A percentile compares a stretch with the other conserved stretches of the same genome.
Conservation (phyloP, 2,797 vertebrate species). For the Neosilurus mollespiculum region DNA sequence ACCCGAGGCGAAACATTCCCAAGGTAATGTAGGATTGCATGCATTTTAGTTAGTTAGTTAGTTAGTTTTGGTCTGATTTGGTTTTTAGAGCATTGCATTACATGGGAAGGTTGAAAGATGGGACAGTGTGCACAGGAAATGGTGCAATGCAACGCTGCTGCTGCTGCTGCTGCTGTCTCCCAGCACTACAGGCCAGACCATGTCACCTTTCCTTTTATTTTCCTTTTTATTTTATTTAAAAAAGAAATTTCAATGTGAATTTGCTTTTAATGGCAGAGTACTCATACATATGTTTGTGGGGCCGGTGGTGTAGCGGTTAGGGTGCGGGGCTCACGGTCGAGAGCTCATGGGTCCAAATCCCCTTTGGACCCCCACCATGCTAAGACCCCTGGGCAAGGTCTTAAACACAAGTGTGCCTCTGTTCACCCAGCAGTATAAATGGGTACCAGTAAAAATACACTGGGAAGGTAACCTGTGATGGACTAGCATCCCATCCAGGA, state of each 20-base stretch:
- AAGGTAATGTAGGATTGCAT: slow-evolving; percentile 62
- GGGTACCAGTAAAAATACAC: too few relatives aligned
- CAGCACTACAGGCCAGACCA: slow-evolving; percentile 49
- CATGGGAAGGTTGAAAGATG: slow-evolving; percentile 21
- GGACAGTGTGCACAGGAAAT: slow-evolving; percentile 53
- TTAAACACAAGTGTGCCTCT: too few relatives aligned
- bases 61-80: not conserved
- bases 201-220: slow-evolving; percentile 27
- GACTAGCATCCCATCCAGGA: too few relatives aligned
- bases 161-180: slow-evolving; percentile 36
- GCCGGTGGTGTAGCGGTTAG: too few relatives aligned
- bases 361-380: too few relatives aligned
- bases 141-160: slow-evolving; percentile 71
- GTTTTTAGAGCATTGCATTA: slow-evolving; percentile 10
- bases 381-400: too few relatives aligned
- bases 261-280: not conserved
- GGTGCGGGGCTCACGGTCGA: too few relatives aligned
- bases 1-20: slow-evolving; percentile 48
- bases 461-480: too few relatives aligned
- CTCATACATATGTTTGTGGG: too few relatives aligned
- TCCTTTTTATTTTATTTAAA: too few relatives aligned
- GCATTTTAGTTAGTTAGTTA: not conserved
- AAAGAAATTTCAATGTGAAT: not conserved
- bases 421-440: too few relatives aligned
- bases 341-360: too few relatives aligned